Conservation (phyloP, 1,140 invertebrate genomes). For the Bombus affinis region DNA sequence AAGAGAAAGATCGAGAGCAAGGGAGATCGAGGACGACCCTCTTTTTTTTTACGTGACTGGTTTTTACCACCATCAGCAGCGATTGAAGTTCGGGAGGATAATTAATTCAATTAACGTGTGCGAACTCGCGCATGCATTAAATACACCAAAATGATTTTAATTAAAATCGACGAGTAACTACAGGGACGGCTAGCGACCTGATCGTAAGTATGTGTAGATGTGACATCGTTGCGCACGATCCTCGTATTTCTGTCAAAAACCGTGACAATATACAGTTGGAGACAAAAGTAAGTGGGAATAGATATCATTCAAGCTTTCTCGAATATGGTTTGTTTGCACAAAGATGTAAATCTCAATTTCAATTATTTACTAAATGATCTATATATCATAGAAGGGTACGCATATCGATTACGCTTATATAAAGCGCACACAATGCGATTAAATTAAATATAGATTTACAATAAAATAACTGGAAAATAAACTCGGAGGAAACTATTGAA, state of each 20-base stretch:
- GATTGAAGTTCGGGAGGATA: conserved; percentile 69
- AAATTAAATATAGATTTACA: no score
- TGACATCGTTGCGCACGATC: not conserved
- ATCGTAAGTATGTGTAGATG: conserved; percentile 10
- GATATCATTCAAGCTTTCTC: no score
- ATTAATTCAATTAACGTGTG: conserved; percentile 72
- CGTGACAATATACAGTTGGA: not conserved
- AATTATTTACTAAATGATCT: no score
- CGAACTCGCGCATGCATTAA: conserved; percentile 59
- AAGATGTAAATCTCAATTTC: no score
- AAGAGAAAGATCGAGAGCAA: conserved; percentile 4
- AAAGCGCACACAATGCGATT: no score
- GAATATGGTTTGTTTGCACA: no score
- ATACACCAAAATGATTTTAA: conserved; percentile 67
- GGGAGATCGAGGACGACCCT: not conserved
- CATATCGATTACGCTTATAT: no score
- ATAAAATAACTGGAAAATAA: no score
- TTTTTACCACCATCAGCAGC: conserved; percentile 16
- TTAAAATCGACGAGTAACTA: conserved; percentile 65
- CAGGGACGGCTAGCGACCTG: not conserved
- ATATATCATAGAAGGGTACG: no score
- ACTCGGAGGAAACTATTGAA: no score
- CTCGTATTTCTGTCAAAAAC: conserved; percentile 6
- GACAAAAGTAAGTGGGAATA: no score
- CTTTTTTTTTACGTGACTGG: conserved; percentile 18